Conservation (phyloP, 2,797 vertebrate species). For the Pelobates cultripes region DNA sequence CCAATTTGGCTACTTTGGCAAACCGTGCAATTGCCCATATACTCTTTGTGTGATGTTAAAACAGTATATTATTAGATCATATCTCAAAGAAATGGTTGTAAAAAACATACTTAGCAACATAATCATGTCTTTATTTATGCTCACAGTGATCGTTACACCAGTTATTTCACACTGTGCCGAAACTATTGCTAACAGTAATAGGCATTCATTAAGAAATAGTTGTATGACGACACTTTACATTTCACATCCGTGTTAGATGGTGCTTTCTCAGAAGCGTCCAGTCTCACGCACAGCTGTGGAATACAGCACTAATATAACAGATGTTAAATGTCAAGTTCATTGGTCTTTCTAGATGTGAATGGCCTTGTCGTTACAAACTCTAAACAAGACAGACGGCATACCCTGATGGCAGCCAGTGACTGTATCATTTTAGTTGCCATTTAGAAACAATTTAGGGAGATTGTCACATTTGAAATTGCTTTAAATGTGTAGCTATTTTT, state of each 20-base stretch:
- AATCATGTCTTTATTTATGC: neutral
- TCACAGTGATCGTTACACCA: neutral
- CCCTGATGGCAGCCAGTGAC: neutral
- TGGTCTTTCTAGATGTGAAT: conserved; percentile 25
- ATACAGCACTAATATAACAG: conserved; percentile 37
- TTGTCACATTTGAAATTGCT: too few relatives aligned
- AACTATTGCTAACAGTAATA: conserved; percentile 36
- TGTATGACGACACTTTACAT: conserved; percentile 16
- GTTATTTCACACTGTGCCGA: conserved; percentile 33
- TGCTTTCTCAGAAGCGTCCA: conserved; percentile 10
- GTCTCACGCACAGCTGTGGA: conserved; percentile 33
- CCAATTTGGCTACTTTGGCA: too few relatives aligned
- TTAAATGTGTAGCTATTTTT: too few relatives aligned
- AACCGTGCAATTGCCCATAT: too few relatives aligned
- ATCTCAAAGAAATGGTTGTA: too few relatives aligned
- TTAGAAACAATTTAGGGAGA: neutral
- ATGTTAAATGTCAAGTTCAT: conserved; percentile 36
- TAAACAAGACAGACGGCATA: neutral
- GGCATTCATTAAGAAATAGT: conserved; percentile 24
- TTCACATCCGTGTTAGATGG: conserved; percentile 11
- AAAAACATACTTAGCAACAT: too few relatives aligned
- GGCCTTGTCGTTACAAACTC: conserved; percentile 5
- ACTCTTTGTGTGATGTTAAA: too few relatives aligned
- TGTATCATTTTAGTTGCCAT: neutral
- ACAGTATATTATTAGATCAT: too few relatives aligned